phyloP scores from a whole-genome alignment of 2,888 invertebrate species.

The Hyposoter didymator region DNA sequence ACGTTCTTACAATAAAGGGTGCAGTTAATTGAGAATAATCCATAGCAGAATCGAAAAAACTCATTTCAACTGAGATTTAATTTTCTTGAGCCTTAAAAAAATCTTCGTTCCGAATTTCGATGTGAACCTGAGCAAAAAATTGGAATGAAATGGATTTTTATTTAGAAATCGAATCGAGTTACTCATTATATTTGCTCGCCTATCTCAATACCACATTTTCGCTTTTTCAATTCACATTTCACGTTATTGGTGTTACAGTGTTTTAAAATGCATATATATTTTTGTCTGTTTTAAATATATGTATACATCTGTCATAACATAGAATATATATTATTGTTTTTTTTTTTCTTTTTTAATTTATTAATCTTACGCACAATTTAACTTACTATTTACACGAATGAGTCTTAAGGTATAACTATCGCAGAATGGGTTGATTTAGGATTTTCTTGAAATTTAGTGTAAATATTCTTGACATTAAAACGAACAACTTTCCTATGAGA shows the following conservation, averaged over 20 bases:
- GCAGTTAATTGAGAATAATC: background rate
- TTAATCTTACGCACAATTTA: conserved; percentile 49
- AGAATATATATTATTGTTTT: conserved; percentile 45
- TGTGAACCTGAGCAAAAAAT: background rate
- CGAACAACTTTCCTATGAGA: too few relatives aligned
- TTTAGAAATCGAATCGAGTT: conserved; percentile 17
- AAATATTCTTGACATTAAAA: too few relatives aligned
- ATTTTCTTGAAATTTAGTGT: too few relatives aligned
- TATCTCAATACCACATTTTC: conserved; percentile 56
- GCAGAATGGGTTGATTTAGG: too few relatives aligned
- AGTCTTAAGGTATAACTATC: too few relatives aligned
- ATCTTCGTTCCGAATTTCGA: background rate
- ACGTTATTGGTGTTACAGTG: conserved; percentile 53
- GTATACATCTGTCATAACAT: conserved; percentile 10
- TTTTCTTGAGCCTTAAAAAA: background rate
- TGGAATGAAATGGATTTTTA: background rate
- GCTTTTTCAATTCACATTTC: conserved; percentile 46
- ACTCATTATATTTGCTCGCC: conserved; percentile 31
- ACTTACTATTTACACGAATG: conserved; percentile 63
- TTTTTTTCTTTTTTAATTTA: conserved; percentile 24
- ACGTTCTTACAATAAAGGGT: background rate
- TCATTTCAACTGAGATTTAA: background rate
- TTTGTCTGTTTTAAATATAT: conserved; percentile 16
- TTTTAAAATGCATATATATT: conserved; percentile 42
- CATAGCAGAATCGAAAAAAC: background rate